Percentiles rank a stretch among this genome's conserved stretches.
These are phyloP conservation scores for Aleiodes testaceus DNA, from an alignment of 2,888 invertebrate genomes.

Conservation along the genomic window DNA sequence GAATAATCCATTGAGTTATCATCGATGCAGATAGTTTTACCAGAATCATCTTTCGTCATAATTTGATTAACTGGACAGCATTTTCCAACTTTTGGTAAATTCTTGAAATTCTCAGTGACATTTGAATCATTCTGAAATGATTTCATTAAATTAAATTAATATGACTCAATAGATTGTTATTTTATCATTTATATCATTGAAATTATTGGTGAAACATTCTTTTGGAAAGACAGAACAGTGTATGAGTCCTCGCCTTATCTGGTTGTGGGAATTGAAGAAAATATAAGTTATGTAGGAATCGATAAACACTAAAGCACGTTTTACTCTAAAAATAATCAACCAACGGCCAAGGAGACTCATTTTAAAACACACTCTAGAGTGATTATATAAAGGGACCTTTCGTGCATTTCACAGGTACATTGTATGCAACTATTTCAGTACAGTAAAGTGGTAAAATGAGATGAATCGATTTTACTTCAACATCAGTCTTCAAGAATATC, in stretches of 20 bases:
- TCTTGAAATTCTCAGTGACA: constrained; percentile 47
- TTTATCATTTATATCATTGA: constrained; percentile 22
- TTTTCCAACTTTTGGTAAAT: constrained; percentile 63
- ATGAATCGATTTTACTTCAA: too few relatives aligned
- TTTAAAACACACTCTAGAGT: not conserved
- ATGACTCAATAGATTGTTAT: constrained; percentile 7
- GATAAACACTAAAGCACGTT: constrained; percentile 27
- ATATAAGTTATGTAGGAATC: constrained; percentile 17
- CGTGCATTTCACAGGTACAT: not conserved
- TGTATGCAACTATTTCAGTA: too few relatives aligned
- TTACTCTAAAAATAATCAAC: constrained; percentile 39
- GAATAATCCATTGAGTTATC: constrained; percentile 20
- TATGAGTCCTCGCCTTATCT: constrained; percentile 22
- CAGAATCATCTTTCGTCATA: constrained; percentile 51
- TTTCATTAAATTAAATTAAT: constrained; percentile 3
- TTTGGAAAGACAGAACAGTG: not conserved
- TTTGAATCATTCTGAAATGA: constrained; percentile 58
- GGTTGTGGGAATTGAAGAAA: constrained; percentile 1
- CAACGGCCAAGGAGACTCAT: constrained; percentile 33
- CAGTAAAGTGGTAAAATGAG: too few relatives aligned
- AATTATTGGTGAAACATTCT: constrained; percentile 1
- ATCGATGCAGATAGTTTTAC: constrained; percentile 50
- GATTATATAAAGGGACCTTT: not conserved
- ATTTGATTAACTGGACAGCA: constrained; percentile 62
- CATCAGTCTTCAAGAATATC: too few relatives aligned